Percentiles rank a stretch among this genome's conserved stretches.
These are phyloP conservation scores for Synergus japonicus DNA, from an alignment of 2,888 invertebrate genomes.

Conservation along the genomic window DNA sequence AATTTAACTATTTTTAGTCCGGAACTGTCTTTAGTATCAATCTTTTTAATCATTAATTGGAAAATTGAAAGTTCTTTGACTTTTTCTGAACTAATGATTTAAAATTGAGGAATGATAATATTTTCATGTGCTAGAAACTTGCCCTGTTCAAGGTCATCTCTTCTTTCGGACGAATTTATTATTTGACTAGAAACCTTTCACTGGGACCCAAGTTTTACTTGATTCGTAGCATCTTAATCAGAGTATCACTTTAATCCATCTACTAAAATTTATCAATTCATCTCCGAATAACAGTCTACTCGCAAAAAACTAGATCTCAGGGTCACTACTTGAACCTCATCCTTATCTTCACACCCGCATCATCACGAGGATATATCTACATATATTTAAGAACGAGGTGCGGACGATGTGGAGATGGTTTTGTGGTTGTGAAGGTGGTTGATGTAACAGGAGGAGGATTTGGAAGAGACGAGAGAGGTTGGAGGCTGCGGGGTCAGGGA, in stretches of 20 bases:
- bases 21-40: too few species aligned
- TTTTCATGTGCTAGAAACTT: too few species aligned
- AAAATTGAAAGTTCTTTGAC: too few species aligned
- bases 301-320: background rate
- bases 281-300: constrained; percentile 13
- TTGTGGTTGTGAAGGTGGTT: constrained; percentile 48
- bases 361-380: constrained; percentile 15
- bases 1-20: too few species aligned
- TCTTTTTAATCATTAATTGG: too few species aligned
- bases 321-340: constrained; percentile 21
- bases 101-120: too few species aligned
- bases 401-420: constrained; percentile 48
- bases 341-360: constrained; percentile 32
- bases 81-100: too few species aligned
- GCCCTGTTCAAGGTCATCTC: too few species aligned
- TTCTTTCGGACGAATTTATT: too few species aligned
- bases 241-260: background rate
- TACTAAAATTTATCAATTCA: constrained; percentile 29
- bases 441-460: constrained; percentile 53
- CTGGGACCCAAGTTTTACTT: too few species aligned
- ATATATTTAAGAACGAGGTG: constrained; percentile 39
- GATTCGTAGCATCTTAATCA: too few species aligned
- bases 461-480: constrained; percentile 47
- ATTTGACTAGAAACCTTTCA: background rate
- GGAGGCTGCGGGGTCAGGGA: constrained; percentile 48